Evolutionary conservation across 2,797 vertebrate genomes (phyloP).

Genomic region (Muscicapa comitata): DNA sequence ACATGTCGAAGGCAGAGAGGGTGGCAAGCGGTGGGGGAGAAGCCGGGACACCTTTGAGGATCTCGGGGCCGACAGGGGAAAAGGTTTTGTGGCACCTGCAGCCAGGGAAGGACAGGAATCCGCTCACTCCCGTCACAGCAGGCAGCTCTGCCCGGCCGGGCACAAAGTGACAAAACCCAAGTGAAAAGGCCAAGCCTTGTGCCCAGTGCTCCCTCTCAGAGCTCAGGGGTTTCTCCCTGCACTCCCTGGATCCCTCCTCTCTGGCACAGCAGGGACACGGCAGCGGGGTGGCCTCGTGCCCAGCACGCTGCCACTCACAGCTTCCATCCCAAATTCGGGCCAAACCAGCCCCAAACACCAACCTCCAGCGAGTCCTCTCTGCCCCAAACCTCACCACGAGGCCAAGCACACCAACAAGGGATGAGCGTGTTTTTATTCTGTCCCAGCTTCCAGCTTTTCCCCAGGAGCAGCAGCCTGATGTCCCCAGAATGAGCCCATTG

Average conservation of each 20-base stretch:
- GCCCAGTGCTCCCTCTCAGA: fast-evolving
- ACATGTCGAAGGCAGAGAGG: slow-evolving; percentile 47
- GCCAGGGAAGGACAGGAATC: neutral
- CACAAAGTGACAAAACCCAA: fast-evolving
- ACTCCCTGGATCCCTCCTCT: neutral
- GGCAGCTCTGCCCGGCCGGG: neutral
- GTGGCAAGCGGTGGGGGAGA: slow-evolving; percentile 19
- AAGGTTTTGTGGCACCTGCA: neutral
- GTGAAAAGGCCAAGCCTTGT: neutral
- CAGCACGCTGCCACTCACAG: fast-evolving
- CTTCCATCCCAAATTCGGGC: fast-evolving
- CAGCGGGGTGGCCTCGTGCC: neutral
- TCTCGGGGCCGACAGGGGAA: neutral
- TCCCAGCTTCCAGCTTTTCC: neutral
- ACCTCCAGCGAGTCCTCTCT: fast-evolving
- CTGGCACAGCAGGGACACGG: neutral
- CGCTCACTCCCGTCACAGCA: neutral
- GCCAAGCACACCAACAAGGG: neutral
- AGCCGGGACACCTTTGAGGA: slow-evolving; percentile 27
- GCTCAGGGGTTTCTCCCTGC: fast-evolving
- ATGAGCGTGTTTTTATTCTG: neutral
- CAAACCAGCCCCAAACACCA: neutral
- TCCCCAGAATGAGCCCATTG: neutral
- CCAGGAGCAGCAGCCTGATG: neutral
- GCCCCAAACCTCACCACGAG: fast-evolving